Base-by-base conservation (phyloP, 2,888 invertebrate genomes). In the Odontomyia ornata region DNA sequence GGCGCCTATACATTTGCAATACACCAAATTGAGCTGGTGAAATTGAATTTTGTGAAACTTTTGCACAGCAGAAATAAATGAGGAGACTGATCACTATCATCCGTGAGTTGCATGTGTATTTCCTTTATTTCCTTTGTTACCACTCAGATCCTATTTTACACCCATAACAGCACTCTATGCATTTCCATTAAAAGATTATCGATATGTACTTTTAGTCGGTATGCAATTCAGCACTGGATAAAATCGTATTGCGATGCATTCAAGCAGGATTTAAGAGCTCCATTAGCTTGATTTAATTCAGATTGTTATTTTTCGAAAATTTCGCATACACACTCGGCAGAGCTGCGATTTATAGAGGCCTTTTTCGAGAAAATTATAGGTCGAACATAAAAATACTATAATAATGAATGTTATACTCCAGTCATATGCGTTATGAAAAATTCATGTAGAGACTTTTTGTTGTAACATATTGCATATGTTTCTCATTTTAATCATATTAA, bases 111-210 rank as follows among this genome's bases (percentile, higher is more conserved):
- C 52, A 52, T 52, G 52, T 52, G 52, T 52, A n/a, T 52, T 52
- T 52, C 52, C 52, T 52, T 52, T 52, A n/a, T 52, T 52, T 52
- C 52, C 52, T 52, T 52, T 52, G 52, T 52, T 52, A 52, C 52
- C 52, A 52, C 52, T 52, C 52, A 52, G 7, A 52, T 52, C 18
- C 52, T 13, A 9, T 52, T 52, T 52, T 52, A 52, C 52, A 52
- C 52, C 52, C 5, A 52, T 15, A 52, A 15, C 15, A 52, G 52
- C 18, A 0, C 60, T 60, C 13, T 18, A 25, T 60, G 60, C 25
- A 60, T 60, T 60, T 60, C 60, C 60, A 60, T 60, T 60, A 60
- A 60, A 60, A 60, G 60, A 60, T 60, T 60, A 60, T 60, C 25
- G 60, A 60, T 60, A 60, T 60, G 60, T 25, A 60, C 60, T 60